These are phyloP conservation scores for Acanthiza pusilla DNA, from an alignment of 2,797 vertebrate species.

Conservation along the genomic window DNA sequence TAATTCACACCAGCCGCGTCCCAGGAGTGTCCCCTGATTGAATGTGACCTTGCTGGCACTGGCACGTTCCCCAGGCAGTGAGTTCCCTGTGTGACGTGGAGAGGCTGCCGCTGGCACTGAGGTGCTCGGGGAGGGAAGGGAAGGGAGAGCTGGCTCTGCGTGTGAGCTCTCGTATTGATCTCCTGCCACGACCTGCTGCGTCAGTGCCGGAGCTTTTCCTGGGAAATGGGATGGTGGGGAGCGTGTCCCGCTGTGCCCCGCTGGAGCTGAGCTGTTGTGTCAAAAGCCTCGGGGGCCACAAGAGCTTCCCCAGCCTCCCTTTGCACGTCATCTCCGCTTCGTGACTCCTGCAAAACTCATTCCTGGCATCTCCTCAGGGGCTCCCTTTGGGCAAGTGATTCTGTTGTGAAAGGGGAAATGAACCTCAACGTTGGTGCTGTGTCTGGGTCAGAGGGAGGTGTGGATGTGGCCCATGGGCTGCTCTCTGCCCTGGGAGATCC, in stretches of 20 bases:
- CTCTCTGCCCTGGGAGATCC: background rate
- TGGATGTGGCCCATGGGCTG: fast-evolving
- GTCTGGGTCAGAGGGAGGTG: background rate
- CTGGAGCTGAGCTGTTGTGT: background rate
- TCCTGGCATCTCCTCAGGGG: background rate
- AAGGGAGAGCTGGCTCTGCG: background rate
- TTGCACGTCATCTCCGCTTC: background rate
- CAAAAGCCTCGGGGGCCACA: background rate
- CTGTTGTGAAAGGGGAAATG: background rate
- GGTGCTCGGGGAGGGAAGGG: background rate
- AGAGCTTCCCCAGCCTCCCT: background rate
- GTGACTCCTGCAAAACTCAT: background rate
- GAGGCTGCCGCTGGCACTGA: background rate
- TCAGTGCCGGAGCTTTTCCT: background rate
- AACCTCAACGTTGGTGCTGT: background rate
- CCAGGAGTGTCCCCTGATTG: background rate
- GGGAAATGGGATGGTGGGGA: background rate
- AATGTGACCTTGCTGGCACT: conserved; percentile 15
- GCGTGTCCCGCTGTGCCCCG: fast-evolving
- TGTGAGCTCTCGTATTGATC: background rate
- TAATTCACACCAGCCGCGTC: background rate
- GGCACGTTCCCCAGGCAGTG: background rate
- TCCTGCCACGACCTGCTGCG: background rate
- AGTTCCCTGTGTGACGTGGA: background rate
- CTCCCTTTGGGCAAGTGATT: background rate